These are phyloP conservation scores for Drosophila mayaguana DNA, from an alignment of 2,888 invertebrate genomes.

Conservation along the genomic window DNA sequence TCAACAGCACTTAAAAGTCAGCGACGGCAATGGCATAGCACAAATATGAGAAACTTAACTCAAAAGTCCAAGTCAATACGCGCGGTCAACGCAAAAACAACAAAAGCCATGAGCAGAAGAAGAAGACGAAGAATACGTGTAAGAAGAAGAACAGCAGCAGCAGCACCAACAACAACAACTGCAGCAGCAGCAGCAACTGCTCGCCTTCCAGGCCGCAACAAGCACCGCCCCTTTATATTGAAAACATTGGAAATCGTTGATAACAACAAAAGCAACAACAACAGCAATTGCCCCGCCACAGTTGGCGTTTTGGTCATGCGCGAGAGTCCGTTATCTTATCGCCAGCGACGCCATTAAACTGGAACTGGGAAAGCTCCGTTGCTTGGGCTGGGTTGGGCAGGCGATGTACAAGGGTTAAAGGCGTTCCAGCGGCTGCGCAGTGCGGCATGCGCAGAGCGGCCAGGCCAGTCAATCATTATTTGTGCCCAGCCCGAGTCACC, in stretches of 20 bases:
- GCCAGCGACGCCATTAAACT: slow-evolving; percentile 72
- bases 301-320: slow-evolving; percentile 61
- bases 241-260: slow-evolving; percentile 79
- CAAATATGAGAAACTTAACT: slow-evolving; percentile 80
- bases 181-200: slow-evolving; percentile 29
- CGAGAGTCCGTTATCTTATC: slow-evolving; percentile 68
- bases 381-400: slow-evolving; percentile 27
- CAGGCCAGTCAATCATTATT: slow-evolving; percentile 36
- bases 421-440: slow-evolving; percentile 68
- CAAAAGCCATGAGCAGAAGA: slow-evolving; percentile 31
- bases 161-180: slow-evolving; percentile 24
- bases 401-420: slow-evolving; percentile 55
- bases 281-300: slow-evolving; percentile 36
- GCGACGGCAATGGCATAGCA: slow-evolving; percentile 69
- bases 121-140: slow-evolving; percentile 1
- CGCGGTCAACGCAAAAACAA: slow-evolving; percentile 66
- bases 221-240: slow-evolving; percentile 77
- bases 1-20: slow-evolving; percentile 82
- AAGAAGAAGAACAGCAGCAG: slow-evolving; percentile 30
- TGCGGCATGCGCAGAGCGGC: slow-evolving; percentile 24
- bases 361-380: slow-evolving; percentile 20
- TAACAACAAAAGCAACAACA: slow-evolving; percentile 44
- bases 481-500: slow-evolving; percentile 42
- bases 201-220: slow-evolving; percentile 50
- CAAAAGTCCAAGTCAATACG: slow-evolving; percentile 81